Base-by-base conservation (phyloP, 1,140 invertebrate species). In the Cecropterus lyciades region DNA sequence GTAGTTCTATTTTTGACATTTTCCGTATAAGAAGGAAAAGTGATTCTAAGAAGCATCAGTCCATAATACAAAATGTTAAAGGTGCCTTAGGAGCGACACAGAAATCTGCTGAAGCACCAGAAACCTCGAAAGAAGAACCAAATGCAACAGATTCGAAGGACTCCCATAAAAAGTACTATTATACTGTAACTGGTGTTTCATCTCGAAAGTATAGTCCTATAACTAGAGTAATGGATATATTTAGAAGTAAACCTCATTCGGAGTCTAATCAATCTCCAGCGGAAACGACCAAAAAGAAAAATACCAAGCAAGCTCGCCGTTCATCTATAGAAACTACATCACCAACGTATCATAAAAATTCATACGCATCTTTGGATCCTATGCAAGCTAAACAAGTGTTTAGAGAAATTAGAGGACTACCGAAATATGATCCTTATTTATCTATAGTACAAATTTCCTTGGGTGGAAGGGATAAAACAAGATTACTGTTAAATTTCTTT, bases 1-100 rank as follows among this genome's bases (percentile, higher is more conserved):
- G 87, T 69, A 91, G 86, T 69, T 92, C 88, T 70, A 90, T 92
- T 80, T 92, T 92, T 81, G 89, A 92, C 84, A 92, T 92, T 64
- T 92, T 91, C 73, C 80, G 87, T 65, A 77, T 92, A 77, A 82
- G 89, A 75, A 82, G 89, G 68, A 92, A 92, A 73, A 92, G 89
- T 79, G 89, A 92, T 79, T 81, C 85, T 56, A 89, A 85, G 66
- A 92, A 91, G 69, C 83, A 88, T 70, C 87, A 88, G 63, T 72
- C 86, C 7, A 74, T 88, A 24, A 82, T 82, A 69, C 83, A 80
- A 74, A 87, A 82, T 75, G 75, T 80, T 37, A 86, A 81, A 75
- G 77, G 69, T 17, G 73, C 71, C 49, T 27, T 74, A 43, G 73
- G 65, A 53, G 67, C 53, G 11, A 68, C 75, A 40, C 51, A 72